Evolutionary conservation across 1,140 invertebrate genomes (phyloP), one percentile per base, ranked within the genome.

Genomic region (Harpegnathos saltator): DNA sequence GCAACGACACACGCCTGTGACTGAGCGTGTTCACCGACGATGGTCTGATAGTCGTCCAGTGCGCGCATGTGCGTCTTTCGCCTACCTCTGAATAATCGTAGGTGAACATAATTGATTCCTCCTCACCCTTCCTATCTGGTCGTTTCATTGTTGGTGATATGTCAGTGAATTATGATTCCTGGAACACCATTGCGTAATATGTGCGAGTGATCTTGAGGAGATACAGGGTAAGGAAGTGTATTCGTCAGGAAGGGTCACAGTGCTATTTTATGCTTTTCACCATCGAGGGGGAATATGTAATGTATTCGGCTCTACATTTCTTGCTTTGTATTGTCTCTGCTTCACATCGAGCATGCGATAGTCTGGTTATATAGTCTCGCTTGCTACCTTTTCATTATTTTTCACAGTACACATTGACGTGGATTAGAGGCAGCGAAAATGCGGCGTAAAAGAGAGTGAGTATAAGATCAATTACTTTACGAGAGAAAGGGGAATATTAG

Each of bases 31-130:
- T 9, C 11, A 9, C 7, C 38, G 7, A 44, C 3, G 1, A 9
- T 3, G 50, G 12, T 63, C 5, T 52, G 54, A 87, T 77, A 33
- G n/a, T 11, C 15, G 15, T 71, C 26, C 0, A n/a, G 2, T 14
- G 62, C 19, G 86, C 86, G 87, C 87, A 88, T 88, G 87, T 85
- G 86, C 86, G 14, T 80, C 26, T 33, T 24, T 12, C 9, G 33
- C 29, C 29, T 3, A 14, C 7, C 7, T 5, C 9, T 48, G 9
- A 69, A 24, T 3, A 22, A 19, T 58, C 17, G 52, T 71, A 33
- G 29, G 59, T 58, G 24, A 38, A 58, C 29, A 24, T 29, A 69
- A 80, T 78, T 80, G 75, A 80, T 71, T 22, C 33, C 69, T 80
- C 1, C 17, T 68, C 7, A 56, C 50, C 24, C 26, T 63, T 52